Conservation (phyloP, 2,888 invertebrate species). For the Oscheius sp. region DNA sequence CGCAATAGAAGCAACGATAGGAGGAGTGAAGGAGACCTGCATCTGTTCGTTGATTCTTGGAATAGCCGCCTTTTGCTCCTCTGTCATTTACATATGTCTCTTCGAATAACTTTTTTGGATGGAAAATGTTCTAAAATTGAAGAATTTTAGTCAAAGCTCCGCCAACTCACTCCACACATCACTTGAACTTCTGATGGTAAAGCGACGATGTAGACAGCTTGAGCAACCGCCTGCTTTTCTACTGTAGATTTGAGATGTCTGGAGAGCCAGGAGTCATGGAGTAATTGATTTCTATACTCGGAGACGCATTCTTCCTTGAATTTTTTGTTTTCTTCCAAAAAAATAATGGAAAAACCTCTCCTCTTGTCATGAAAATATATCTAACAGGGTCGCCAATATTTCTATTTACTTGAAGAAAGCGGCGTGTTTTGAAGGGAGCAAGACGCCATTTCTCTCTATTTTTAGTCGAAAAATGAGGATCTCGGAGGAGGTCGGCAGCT, state of each 20-base stretch:
- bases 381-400: constrained; percentile 48
- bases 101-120: not conserved
- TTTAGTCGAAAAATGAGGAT: constrained; percentile 47
- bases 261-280: constrained; percentile 40
- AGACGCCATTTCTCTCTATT: constrained; percentile 43
- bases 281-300: constrained; percentile 33
- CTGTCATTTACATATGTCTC: constrained; percentile 29
- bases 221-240: constrained; percentile 36
- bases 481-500: constrained; percentile 39
- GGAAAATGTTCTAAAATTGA: constrained; percentile 31
- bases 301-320: constrained; percentile 41
- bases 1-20: constrained; percentile 51
- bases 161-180: constrained; percentile 47
- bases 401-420: constrained; percentile 40
- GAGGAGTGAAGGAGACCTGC: constrained; percentile 43
- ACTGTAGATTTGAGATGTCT: constrained; percentile 37
- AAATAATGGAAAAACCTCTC: constrained; percentile 30
- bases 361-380: constrained; percentile 48
- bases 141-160: too few species aligned
- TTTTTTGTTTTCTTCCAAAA: not conserved
- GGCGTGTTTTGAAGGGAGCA: constrained; percentile 34
- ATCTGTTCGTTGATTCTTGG: constrained; percentile 29
- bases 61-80: constrained; percentile 47
- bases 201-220: constrained; percentile 40
- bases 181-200: constrained; percentile 53